Conservation (phyloP, 30 jellyfish, hydroid and myxozoan genomes). For the Pelagia noctiluca region DNA sequence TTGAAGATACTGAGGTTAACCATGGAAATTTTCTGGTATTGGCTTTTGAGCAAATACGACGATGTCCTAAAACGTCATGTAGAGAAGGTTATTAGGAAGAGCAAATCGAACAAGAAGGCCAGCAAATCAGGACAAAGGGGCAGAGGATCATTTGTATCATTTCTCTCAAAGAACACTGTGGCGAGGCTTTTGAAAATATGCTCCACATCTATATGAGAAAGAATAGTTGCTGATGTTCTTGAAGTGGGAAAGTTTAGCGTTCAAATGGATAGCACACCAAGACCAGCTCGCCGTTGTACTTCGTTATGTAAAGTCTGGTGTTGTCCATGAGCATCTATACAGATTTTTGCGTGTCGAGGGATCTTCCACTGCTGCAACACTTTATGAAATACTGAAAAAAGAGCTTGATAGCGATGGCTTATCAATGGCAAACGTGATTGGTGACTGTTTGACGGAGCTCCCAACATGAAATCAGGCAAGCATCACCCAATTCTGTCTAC, state of each 20-base stretch:
- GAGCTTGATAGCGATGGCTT: conserved; percentile 24
- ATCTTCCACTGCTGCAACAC: conserved; percentile 27
- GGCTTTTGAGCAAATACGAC: conserved; percentile 9
- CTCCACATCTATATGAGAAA: background rate
- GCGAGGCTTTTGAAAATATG: conserved; percentile 12
- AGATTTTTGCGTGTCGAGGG: background rate
- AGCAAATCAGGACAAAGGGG: background rate
- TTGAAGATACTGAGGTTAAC: conserved; percentile 29
- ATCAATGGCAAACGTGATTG: conserved; percentile 17
- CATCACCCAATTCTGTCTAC: conserved; percentile 11
- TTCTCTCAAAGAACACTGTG: conserved; percentile 11
- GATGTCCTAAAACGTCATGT: conserved; percentile 6
- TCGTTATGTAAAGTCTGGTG: conserved; percentile 36
- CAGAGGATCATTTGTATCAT: background rate
- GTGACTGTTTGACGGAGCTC: conserved; percentile 33
- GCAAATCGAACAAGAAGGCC: background rate
- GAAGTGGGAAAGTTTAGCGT: background rate
- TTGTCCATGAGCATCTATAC: conserved; percentile 52
- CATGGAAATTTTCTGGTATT: conserved; percentile 1
- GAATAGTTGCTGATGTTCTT: conserved; percentile 3
- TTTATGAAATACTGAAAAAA: background rate
- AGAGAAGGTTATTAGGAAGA: conserved; percentile 7
- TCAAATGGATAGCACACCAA: background rate
- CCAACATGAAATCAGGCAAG: conserved; percentile 33
- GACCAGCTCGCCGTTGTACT: conserved; percentile 29